These are phyloP conservation scores for Montifringilla adamsi DNA, from an alignment of 2,113 vertebrate species.

Conservation along the genomic window DNA sequence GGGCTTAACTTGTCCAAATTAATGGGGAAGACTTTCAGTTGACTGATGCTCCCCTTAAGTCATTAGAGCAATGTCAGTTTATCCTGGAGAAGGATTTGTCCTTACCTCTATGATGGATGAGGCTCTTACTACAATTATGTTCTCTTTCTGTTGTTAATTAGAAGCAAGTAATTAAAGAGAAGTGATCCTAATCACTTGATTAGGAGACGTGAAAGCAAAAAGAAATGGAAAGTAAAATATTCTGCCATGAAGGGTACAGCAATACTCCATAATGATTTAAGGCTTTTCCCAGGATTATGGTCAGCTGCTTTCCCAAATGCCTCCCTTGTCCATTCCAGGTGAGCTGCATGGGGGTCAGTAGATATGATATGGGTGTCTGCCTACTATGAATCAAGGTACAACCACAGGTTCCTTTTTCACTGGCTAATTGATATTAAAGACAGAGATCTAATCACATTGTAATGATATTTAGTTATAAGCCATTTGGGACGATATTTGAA, in stretches of 20 bases:
- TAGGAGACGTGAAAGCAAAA: neutral
- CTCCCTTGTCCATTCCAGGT: neutral
- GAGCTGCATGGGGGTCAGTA: fast-evolving
- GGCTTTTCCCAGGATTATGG: neutral
- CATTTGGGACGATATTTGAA: neutral
- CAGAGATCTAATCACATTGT: neutral
- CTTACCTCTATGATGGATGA: neutral
- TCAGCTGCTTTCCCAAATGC: neutral
- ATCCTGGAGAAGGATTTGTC: neutral
- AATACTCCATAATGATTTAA: neutral
- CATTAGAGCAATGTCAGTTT: neutral
- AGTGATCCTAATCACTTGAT: neutral
- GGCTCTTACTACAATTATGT: neutral
- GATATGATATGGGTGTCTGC: neutral
- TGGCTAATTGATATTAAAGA: neutral
- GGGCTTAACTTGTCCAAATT: neutral
- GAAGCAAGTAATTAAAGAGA: neutral
- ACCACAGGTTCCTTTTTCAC: neutral
- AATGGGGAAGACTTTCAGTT: neutral
- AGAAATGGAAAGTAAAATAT: neutral
- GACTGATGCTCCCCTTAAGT: neutral
- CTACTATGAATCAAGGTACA: neutral
- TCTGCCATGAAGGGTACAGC: neutral
- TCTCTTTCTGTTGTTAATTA: neutral
- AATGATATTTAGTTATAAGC: neutral